Evolutionary conservation across 2,113 vertebrate genomes (phyloP).

Genomic region (Orientallactaga bullata): DNA sequence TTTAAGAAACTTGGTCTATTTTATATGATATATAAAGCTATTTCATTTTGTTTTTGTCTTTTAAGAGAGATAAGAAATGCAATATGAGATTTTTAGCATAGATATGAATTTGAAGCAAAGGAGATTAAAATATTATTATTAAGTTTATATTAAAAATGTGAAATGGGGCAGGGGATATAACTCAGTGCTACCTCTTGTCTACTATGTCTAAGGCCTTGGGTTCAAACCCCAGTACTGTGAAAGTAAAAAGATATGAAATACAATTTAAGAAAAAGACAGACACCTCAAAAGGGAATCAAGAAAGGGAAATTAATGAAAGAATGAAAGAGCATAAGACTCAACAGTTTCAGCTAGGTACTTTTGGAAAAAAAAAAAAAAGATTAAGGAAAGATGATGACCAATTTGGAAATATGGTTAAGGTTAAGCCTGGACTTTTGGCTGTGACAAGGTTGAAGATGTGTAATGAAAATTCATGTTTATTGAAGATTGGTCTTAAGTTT

Average conservation of each 20-base stretch:
- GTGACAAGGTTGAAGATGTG: background rate
- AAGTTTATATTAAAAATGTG: slow-evolving; percentile 6
- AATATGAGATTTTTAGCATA: background rate
- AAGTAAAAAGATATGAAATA: background rate
- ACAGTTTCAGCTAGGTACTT: slow-evolving; percentile 25
- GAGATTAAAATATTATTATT: background rate
- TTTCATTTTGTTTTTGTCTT: background rate
- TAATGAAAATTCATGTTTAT: background rate
- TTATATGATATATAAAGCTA: background rate
- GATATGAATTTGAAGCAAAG: background rate
- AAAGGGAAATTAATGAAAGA: slow-evolving; percentile 11
- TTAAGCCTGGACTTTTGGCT: background rate
- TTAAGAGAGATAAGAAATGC: slow-evolving; percentile 21
- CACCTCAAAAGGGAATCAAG: background rate
- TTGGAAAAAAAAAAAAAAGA: background rate
- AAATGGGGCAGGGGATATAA: background rate
- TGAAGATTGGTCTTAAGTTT: slow-evolving; percentile 17
- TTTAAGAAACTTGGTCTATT: slow-evolving; percentile 20
- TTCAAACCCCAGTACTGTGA: background rate
- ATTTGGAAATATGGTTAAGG: background rate
- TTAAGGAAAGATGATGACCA: background rate
- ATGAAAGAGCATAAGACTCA: background rate
- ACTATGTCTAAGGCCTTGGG: background rate
- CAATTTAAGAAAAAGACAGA: background rate
- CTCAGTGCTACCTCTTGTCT: background rate